Base-by-base conservation (phyloP, 2,113 vertebrate genomes). In the Aramus guarauna region DNA sequence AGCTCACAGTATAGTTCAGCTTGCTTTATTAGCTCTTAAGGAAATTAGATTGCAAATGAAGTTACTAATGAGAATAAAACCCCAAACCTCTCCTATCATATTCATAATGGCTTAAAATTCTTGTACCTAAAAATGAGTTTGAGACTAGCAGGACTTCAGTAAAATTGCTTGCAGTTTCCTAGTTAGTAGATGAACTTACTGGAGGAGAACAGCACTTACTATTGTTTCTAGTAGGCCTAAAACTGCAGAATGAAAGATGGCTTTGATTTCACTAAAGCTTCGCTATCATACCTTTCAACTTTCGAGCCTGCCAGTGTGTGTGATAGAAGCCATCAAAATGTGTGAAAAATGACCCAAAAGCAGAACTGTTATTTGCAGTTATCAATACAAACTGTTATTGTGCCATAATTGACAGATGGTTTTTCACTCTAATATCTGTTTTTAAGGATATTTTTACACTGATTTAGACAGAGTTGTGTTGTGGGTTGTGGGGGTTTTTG, bases 381-480 rank as follows among this genome's bases (percentile, higher is more conserved):
- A 97, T 94, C 96, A 97, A 97, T 97, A 95, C 96, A 97, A 97
- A 97, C 96, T 97, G 96, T 97, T 96, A 96, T 95, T 97, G 93
- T 96, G 96, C 74, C 96, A 96, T 96, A 96, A 96, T 97, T 96
- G 96, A 93, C 96, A 97, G 96, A 97, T 96, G 96, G 93, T 97
- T 97, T 96, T 97, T 91, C 92, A 90, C 90, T 97, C 37, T 97
- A 94, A 94, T 97, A 97, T 97, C 94, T 97, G 96, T 96, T 97
- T 97, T 96, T 96, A 92, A 88, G 94, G 96, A 96, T 96, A 96
- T 96, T 97, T 97, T 96, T 97, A 94, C 96, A 94, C 92, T 78
- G 89, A 90, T 95, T 96, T 91, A 96, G 95, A 56, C 74, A 73
- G 84, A 96, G 84, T 84, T 84, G 72, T 27, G 64, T 76, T 85